Conservation (phyloP, 2,113 vertebrate genomes). For the Puffinus mauretanicus region DNA sequence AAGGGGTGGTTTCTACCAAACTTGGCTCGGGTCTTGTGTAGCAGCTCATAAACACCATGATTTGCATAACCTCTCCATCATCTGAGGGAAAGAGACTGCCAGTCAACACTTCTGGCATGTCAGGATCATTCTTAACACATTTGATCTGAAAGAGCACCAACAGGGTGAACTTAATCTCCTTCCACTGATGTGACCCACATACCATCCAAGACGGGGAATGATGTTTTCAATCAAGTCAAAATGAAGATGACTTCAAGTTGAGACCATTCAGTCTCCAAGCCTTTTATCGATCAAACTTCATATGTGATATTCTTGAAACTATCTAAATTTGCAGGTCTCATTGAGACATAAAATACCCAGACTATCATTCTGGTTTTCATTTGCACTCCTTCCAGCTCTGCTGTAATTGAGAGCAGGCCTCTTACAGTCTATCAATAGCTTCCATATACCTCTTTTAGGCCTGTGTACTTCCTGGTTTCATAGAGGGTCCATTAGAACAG, state of each 20-base stretch:
- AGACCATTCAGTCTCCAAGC: background rate
- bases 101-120: background rate
- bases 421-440: background rate
- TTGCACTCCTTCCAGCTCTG: background rate
- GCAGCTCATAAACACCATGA: conserved; percentile 34
- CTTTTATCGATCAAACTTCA: background rate
- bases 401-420: conserved; percentile 21
- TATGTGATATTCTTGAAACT: background rate
- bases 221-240: conserved; percentile 13
- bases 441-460: background rate
- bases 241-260: background rate
- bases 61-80: conserved; percentile 32
- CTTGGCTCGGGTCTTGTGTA: background rate
- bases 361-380: conserved; percentile 28
- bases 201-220: background rate
- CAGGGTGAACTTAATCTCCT: background rate
- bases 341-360: background rate
- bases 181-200: background rate
- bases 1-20: background rate
- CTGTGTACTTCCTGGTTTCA: background rate
- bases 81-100: background rate
- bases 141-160: background rate
- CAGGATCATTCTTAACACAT: background rate
- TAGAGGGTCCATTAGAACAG: background rate
- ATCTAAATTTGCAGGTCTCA: background rate